phyloP scores from a whole-genome alignment of 2,113 vertebrate genomes.

The Spermophilus dauricus region DNA sequence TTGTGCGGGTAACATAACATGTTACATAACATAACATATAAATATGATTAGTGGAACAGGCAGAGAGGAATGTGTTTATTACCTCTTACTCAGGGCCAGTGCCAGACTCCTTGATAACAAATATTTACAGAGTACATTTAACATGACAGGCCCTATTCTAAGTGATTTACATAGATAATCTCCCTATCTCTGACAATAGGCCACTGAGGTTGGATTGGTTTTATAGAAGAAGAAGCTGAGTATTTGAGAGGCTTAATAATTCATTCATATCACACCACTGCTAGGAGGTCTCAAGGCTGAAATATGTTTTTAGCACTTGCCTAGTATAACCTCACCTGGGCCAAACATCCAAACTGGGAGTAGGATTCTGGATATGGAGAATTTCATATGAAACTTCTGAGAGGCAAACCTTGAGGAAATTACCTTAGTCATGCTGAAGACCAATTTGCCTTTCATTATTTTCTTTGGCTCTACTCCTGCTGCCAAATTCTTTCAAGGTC shows the following conservation, averaged over 20 bases:
- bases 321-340: background rate
- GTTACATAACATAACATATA: background rate
- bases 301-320: background rate
- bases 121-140: conserved; percentile 40
- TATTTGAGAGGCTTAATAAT: background rate
- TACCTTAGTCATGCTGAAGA: conserved; percentile 30
- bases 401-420: conserved; percentile 51
- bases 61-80: background rate
- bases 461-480: conserved; percentile 42
- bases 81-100: background rate
- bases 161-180: background rate
- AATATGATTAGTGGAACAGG: background rate
- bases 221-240: background rate
- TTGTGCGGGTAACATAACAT: background rate
- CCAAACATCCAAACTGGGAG: background rate
- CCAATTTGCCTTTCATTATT: conserved; percentile 53
- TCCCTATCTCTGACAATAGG: conserved; percentile 34
- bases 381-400: conserved; percentile 50
- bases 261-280: background rate
- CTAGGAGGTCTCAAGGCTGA: background rate
- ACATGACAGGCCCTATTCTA: background rate
- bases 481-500: conserved; percentile 62
- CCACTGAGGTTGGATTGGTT: background rate
- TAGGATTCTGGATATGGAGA: background rate
- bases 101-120: background rate